A percentile compares a stretch with the other conserved stretches of the same genome.
phyloP scores from a whole-genome alignment of 2,888 invertebrate genomes.

The Eretmocerus hayati region DNA sequence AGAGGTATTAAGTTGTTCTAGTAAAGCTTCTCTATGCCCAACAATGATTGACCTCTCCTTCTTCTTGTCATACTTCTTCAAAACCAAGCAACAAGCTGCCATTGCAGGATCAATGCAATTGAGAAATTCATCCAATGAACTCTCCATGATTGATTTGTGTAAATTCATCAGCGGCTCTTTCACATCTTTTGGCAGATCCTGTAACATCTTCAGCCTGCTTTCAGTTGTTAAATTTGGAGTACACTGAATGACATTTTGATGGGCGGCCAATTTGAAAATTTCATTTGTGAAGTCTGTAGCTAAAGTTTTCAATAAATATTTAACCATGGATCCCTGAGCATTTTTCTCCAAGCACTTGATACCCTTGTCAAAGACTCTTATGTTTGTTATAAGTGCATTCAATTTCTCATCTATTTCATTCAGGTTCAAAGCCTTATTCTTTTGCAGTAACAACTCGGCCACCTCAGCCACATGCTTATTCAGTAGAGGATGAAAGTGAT shows the following conservation, averaged over 20 bases:
- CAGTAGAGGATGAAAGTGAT: constrained; percentile 62
- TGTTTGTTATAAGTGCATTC: constrained; percentile 66
- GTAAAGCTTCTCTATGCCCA: constrained; percentile 73
- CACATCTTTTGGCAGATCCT: constrained; percentile 61
- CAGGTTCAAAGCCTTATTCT: constrained; percentile 47
- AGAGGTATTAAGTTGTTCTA: constrained; percentile 68
- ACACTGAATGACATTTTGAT: constrained; percentile 53
- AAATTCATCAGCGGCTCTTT: constrained; percentile 60
- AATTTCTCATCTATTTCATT: constrained; percentile 64
- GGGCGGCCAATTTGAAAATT: constrained; percentile 70
- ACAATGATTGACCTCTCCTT: constrained; percentile 70
- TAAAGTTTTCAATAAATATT: constrained; percentile 77
- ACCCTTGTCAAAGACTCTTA: constrained; percentile 75
- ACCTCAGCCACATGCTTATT: constrained; percentile 61
- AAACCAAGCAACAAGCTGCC: constrained; percentile 66
- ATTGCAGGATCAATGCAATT: constrained; percentile 66
- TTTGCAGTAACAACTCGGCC: constrained; percentile 69
- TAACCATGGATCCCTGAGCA: constrained; percentile 63
- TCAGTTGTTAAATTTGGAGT: constrained; percentile 58
- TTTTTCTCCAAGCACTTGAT: constrained; percentile 58
- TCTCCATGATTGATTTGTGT: constrained; percentile 62
- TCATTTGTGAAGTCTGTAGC: constrained; percentile 77
- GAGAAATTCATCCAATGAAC: constrained; percentile 73
- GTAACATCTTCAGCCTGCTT: constrained; percentile 60
- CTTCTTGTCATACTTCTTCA: constrained; percentile 86